Evolutionary conservation across 1,140 invertebrate species (phyloP), one percentile per base, ranked within the genome.

Genomic region (Macrobrachium rosenbergii): DNA sequence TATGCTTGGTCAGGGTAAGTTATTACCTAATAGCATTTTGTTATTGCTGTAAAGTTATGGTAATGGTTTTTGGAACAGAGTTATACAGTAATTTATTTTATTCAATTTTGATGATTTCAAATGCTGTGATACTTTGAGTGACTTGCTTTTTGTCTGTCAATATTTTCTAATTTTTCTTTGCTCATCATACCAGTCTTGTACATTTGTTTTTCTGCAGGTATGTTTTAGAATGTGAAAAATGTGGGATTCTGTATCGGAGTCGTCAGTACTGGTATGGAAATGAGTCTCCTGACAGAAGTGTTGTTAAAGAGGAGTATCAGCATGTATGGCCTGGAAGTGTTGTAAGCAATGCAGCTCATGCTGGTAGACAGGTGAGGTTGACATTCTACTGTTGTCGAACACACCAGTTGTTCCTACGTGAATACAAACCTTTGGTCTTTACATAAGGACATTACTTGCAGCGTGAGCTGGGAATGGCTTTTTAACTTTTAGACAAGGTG

Each of bases 211-310:
- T 80, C 59, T 60, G 11, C 45, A 88, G 94, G 6, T 94, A 95
- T 91, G 94, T 96, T 2, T 94, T 97, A 60, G 95, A 97, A 90
- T 98, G 96, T 92, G 93, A 94, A 62, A 93, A 94, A 89, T 97
- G 96, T 92, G 96, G 96, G 2, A 94, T 97, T 89, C 96, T 97
- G 87, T 97, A 96, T 91, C 93, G 95, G 72, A 96, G 95, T 91
- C 93, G 96, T 14, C 95, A 97, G 90, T 95, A 95, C 91, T 98
- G 96, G 96, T 97, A 95, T 91, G 96, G 96, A 2, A 97, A 97
- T 91, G 94, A 95, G 90, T 93, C 94, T 90, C 95, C 96, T 0
- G 95, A 96, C 91, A 94, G 95, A 76, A 92, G 92, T 17, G 94
- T 94, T 14, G 95, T 96, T 12, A 92, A 94, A 83, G 94, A 93